These are phyloP conservation scores for Acheta domesticus DNA, from an alignment of 2,888 invertebrate genomes.

Conservation along the genomic window DNA sequence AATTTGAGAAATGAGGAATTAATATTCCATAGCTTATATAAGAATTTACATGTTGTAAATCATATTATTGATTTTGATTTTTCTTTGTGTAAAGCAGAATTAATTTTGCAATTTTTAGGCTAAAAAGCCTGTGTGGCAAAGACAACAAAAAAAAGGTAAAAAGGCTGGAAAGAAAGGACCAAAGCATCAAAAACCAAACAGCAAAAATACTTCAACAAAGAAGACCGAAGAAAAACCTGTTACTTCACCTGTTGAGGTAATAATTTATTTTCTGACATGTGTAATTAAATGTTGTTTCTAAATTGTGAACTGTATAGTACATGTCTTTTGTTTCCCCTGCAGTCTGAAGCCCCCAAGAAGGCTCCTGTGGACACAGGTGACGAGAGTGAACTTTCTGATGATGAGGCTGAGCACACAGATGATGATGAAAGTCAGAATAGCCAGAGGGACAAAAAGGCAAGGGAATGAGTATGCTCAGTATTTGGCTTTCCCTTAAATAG, in stretches of 20 bases:
- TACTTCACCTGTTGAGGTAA: constrained; percentile 20
- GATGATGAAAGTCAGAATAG: constrained; percentile 50
- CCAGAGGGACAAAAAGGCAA: constrained; percentile 45
- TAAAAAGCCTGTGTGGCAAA: constrained; percentile 81
- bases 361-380: constrained; percentile 40
- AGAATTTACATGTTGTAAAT: no score
- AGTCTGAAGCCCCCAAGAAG: constrained; percentile 25
- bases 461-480: constrained; percentile 26
- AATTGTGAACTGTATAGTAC: constrained; percentile 40
- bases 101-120: constrained; percentile 42
- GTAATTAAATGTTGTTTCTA: constrained; percentile 34
- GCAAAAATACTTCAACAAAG: constrained; percentile 41
- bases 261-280: constrained; percentile 41
- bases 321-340: constrained; percentile 33
- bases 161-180: constrained; percentile 58
- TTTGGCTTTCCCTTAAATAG: constrained; percentile 34
- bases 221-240: constrained; percentile 35
- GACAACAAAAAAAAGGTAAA: constrained; percentile 61
- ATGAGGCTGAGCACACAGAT: constrained; percentile 54
- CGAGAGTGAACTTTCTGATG: constrained; percentile 54
- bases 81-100: neutral
- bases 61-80: neutral
- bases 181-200: constrained; percentile 32
- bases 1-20: no score
- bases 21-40: no score